These are phyloP conservation scores for Meriones unguiculatus DNA, from an alignment of 2,113 vertebrate genomes.

Conservation along the genomic window DNA sequence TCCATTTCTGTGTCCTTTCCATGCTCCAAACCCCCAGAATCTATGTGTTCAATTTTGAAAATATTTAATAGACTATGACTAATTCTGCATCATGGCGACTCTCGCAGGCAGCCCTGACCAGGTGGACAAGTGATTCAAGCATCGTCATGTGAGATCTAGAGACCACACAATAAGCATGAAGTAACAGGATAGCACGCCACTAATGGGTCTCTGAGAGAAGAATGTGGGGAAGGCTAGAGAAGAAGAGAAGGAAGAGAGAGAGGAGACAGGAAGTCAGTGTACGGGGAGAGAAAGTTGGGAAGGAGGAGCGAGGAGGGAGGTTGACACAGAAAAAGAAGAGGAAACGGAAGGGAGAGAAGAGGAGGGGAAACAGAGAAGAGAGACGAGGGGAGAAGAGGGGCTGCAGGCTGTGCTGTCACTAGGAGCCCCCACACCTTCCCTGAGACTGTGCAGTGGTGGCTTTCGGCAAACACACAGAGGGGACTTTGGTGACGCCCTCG, in stretches of 20 bases:
- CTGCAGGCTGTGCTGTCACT: background rate
- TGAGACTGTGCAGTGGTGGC: background rate
- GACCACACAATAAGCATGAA: background rate
- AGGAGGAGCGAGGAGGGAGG: too few species aligned
- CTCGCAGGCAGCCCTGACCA: background rate
- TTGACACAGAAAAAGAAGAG: too few species aligned
- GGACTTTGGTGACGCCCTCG: too few species aligned
- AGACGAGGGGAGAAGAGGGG: background rate
- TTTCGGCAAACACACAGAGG: background rate
- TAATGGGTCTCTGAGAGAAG: background rate
- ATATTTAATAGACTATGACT: background rate
- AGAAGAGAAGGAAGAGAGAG: background rate
- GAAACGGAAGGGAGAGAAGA: background rate
- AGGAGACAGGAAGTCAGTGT: background rate
- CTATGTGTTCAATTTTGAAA: background rate
- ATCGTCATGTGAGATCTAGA: background rate
- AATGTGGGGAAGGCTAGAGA: accelerated
- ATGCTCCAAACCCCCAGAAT: background rate
- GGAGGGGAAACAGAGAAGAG: too few species aligned
- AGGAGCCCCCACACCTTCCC: background rate
- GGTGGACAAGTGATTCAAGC: background rate
- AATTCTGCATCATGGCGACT: background rate
- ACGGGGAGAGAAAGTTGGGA: too few species aligned
- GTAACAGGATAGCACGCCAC: background rate
- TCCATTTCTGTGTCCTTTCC: background rate